Base-by-base conservation (phyloP, 2,113 vertebrate species). In the Pygoscelis antarcticus region DNA sequence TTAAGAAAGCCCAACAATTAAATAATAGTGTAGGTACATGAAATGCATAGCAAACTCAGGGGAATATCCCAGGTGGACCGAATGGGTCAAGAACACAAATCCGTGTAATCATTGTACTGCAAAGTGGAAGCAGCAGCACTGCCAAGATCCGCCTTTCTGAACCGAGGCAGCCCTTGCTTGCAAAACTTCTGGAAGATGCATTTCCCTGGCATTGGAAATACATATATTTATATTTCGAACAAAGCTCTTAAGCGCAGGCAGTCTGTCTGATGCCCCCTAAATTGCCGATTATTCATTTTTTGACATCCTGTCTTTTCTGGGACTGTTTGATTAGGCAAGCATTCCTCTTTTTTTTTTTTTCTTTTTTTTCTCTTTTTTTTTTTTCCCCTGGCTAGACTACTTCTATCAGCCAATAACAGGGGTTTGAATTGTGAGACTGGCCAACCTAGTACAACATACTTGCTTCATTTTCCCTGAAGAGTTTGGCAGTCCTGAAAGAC, bases 401-500 rank as follows among this genome's bases (percentile, higher is more conserved):
- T 83, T 71, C 55, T 52, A 69, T 68, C 89, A 92, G 83, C 60
- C 75, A 94, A 42, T 94, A 94, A 84, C 4, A 1, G 49, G 83
- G 36, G 17, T 51, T 91, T 95, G 74, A 87, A 96, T 95, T 93
- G 55, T 90, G 85, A 91, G 47, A 72, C 95, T 89, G 91, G 89
- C 52, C 76, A 93, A 58, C 40, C 93, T 21, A 82, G 54, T 77
- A 93, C 83, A 95, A 92, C 75, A 90, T 75, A 74, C 69, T 79
- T 81, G 71, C 74, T 86, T 96, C 89, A 90, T 92, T 88, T 79
- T 93, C 70, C 90, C 89, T 89, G 85, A 65, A 95, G 84, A 98
- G 90, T 91, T 97, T 97, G 87, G 86, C 94, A 94, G 86, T 87
- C 69, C 55, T 97, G 83, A 97, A 97, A 97, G 96, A 95, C 93